Base-by-base conservation (phyloP, 2,113 vertebrate genomes). In the Crotalus horridus region DNA sequence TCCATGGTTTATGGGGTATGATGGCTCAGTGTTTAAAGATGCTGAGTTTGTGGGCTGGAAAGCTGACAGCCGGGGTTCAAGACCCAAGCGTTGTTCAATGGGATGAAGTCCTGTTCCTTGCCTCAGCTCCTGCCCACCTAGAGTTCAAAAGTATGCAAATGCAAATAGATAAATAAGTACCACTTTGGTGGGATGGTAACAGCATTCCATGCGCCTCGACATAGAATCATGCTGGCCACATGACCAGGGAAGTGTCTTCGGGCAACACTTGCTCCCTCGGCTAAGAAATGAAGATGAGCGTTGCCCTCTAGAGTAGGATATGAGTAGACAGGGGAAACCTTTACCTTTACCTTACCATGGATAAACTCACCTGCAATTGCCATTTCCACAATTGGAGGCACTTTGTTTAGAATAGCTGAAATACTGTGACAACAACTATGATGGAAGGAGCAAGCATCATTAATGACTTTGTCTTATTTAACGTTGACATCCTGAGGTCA, bases 401-500 rank as follows among this genome's bases (percentile, higher is more conserved):
- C 23, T 88, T 39, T 1, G 90, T 90, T 93, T 55, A 94, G 29
- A 91, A 29, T 0, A 54, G 86, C 29, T 0, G 81, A 46, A 93
- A 87, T 29, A 0, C 53, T 0, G 94, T 0, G 0, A 10, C 69
- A 81, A 12, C 0, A 0, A 23, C 1, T 48, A n/a, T 23, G 92
- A 90, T 92, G 61, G 51, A 69, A 91, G 85, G 64, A 86, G 54
- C 88, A 87, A 94, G 48, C 0, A 0, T 43, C 3, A 0, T 1
- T 11, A 54, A 39, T 93, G 95, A 94, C 87, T 97, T 96, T 96
- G 94, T 96, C 96, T 97, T 96, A 94, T 94, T 96, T 96, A 96
- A 94, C n/a, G 95, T 94, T 96, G 96, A 95, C 96, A 95, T 94
- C 94, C 95, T 91, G 96, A 95, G 97, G 97, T 96, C 96, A 96